A percentile compares a stretch with the other conserved stretches of the same genome.
Conservation (phyloP, 2,888 invertebrate genomes). For the Silvanus unidentatus region DNA sequence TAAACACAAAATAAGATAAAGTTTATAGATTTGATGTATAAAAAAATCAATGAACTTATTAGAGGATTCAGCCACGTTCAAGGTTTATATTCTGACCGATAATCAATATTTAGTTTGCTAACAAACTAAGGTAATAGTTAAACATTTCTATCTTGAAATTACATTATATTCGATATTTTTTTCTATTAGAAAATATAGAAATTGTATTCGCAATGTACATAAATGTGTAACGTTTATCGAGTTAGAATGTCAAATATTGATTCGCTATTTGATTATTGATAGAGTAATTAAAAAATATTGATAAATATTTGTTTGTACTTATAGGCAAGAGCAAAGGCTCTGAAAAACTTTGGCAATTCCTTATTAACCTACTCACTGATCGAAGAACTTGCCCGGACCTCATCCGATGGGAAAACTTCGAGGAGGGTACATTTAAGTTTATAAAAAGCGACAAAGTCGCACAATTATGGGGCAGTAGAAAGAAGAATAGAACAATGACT, state of each 20-base stretch:
- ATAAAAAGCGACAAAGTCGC: conserved; percentile 83
- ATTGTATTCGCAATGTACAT: too few relatives aligned
- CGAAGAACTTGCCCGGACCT: conserved; percentile 71
- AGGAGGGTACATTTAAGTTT: conserved; percentile 80
- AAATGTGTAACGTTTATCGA: neutral
- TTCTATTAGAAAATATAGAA: too few relatives aligned
- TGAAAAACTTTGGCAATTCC: conserved; percentile 72
- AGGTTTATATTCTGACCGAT: too few relatives aligned
- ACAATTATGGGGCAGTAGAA: conserved; percentile 78
- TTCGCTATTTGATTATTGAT: neutral
- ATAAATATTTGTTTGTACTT: neutral
- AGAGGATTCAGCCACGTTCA: too few relatives aligned
- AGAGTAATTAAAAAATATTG: neutral
- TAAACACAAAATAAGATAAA: too few relatives aligned
- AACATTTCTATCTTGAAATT: too few relatives aligned
- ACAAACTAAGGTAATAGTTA: too few relatives aligned
- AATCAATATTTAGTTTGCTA: too few relatives aligned
- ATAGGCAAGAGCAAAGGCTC: conserved; percentile 4
- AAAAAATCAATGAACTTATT: too few relatives aligned
- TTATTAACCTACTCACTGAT: conserved; percentile 72
- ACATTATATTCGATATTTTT: too few relatives aligned
- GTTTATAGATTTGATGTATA: too few relatives aligned
- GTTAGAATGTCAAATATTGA: neutral
- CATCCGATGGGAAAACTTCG: conserved; percentile 83
- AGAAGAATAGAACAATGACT: conserved; percentile 84